Base-by-base conservation (phyloP, 1,140 invertebrate species). In the Anoplolepis gracilipes region DNA sequence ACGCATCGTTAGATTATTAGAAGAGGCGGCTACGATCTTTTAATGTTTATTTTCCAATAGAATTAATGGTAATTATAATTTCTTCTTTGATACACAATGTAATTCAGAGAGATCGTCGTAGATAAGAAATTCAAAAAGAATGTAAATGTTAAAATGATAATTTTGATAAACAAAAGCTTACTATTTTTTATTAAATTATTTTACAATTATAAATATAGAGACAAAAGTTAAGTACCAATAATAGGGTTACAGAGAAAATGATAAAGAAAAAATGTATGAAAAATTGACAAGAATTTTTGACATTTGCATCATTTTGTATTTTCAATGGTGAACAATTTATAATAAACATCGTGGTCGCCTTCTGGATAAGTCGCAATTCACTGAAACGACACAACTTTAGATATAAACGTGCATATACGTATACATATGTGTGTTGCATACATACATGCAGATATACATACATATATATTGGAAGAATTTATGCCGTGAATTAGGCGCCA, bases 391-490 rank as follows among this genome's bases (percentile, higher is more conserved):
- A 82, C 67, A 82, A 73, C 36, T 72, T 67, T 85, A 85, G 81
- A 85, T 73, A 49, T 85, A 73, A 72, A 84, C 28, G 75, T 72
- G 76, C 65, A 36, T 36, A 75, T 78, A 75, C 13, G 11, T 16
- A 65, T 53, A 78, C 59, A 73, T 67, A 81, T 59, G 65, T 76
- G 39, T 84, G 72, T 84, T 53, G 62, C 84, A 65, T 65, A 67
- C 73, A 85, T 78, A 85, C 73, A 85, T 59, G 75, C 75, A 70
- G 39, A 69, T 85, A 46, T 79, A 61, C 75, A 65, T 79, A 55
- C 19, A 75, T 75, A 73, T 81, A 84, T 64, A 85, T 85, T 85
- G 33, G 84, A 46, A 85, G 84, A 85, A 77, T 88, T 86, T 84
- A 55, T 72, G 59, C 87, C 77, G 85, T 57, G 77, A 33, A 28